Conservation (phyloP, 2,797 vertebrate genomes). For the Margarornis squamiger region DNA sequence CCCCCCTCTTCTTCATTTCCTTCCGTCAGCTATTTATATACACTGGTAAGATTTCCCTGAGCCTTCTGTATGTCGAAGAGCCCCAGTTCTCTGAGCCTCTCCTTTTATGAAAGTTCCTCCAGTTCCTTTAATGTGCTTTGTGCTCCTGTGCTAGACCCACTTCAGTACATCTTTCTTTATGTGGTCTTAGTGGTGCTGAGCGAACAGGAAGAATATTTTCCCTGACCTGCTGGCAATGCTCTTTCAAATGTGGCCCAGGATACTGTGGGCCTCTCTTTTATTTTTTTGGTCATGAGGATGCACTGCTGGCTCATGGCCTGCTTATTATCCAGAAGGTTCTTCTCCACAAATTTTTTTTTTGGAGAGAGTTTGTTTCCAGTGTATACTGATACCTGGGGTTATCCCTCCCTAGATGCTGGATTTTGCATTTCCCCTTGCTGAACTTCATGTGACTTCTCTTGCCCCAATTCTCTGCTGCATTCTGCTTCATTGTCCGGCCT, state of each 20-base stretch:
- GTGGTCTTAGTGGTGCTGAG: background rate
- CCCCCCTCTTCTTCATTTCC: background rate
- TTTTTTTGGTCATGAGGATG: background rate
- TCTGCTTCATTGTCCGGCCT: background rate
- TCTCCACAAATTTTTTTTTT: background rate
- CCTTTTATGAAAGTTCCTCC: background rate
- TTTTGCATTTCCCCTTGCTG: background rate
- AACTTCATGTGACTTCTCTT: background rate
- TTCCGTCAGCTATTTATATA: background rate
- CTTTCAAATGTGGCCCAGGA: background rate
- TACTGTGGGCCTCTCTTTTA: background rate
- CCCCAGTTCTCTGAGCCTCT: background rate
- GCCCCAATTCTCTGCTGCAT: background rate
- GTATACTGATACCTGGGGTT: background rate
- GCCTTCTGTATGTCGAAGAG: background rate
- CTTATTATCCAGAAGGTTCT: background rate
- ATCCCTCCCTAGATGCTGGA: background rate
- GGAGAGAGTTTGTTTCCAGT: background rate
- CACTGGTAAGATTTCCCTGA: background rate
- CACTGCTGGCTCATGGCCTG: background rate
- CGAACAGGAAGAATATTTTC: background rate
- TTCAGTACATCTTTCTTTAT: background rate
- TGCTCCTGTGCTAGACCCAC: background rate
- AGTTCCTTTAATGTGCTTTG: background rate
- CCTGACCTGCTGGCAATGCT: background rate